These are phyloP conservation scores for Gymnogyps californianus DNA, from an alignment of 2,113 vertebrate genomes.

Conservation along the genomic window DNA sequence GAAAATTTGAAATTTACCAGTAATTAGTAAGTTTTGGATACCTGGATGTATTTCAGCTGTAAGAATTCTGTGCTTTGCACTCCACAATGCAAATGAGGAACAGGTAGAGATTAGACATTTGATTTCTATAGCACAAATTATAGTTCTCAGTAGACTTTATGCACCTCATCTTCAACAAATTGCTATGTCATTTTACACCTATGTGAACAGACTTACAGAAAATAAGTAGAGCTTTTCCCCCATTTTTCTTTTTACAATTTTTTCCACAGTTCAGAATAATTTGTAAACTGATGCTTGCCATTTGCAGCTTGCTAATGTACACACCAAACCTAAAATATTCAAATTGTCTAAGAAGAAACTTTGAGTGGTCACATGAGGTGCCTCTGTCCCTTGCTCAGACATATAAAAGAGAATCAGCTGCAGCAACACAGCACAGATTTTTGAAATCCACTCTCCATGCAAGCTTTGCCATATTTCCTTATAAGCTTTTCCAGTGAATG, in stretches of 20 bases:
- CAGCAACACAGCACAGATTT: neutral
- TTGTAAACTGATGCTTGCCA: neutral
- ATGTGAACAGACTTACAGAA: neutral
- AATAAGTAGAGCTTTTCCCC: neutral
- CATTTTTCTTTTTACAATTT: neutral
- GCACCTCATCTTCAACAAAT: neutral
- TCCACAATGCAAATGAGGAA: neutral
- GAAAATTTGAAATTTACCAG: neutral
- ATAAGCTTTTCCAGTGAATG: neutral
- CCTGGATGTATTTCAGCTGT: neutral
- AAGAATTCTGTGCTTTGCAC: neutral
- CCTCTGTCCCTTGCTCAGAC: neutral
- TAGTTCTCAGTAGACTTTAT: neutral
- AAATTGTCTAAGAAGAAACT: neutral
- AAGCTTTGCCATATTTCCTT: neutral
- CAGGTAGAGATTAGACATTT: neutral
- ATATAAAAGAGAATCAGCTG: neutral
- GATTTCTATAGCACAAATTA: neutral
- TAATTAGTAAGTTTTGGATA: neutral
- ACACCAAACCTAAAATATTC: neutral
- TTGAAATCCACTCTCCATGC: neutral
- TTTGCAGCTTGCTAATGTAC: neutral
- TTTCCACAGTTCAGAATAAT: neutral
- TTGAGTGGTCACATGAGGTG: neutral
- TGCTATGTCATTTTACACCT: neutral